Conservation (phyloP, 1,140 invertebrate genomes). For the Schlechtendalia chinensis region DNA sequence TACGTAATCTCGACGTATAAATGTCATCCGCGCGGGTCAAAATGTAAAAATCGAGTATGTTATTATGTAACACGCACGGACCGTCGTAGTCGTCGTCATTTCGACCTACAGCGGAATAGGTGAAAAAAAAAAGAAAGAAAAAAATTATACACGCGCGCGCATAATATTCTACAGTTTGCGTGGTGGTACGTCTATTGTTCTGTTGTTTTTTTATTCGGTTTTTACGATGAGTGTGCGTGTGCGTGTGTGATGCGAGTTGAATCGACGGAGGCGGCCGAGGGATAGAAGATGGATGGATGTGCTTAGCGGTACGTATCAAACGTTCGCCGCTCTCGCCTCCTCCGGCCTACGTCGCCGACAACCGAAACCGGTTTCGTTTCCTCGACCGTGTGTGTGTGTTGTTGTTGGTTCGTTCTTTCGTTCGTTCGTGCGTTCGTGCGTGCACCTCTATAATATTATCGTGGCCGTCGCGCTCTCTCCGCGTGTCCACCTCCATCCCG, state of each 20-base stretch:
- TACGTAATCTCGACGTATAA: not conserved
- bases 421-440: not conserved
- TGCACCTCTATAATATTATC: not conserved
- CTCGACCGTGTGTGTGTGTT: constrained; percentile 17
- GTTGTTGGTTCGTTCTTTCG: not conserved
- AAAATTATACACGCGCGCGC: not conserved
- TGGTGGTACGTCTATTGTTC: not conserved
- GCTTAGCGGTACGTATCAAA: constrained; percentile 43
- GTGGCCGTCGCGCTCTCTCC: not conserved
- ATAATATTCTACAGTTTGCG: constrained; percentile 23
- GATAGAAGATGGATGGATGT: constrained; percentile 40
- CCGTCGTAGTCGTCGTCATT: not conserved
- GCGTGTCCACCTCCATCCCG: too few relatives aligned
- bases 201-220: constrained; percentile 37
- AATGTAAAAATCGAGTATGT: too few relatives aligned
- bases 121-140: not conserved
- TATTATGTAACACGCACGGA: too few relatives aligned
- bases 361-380: constrained; percentile 49
- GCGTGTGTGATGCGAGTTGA: constrained; percentile 33
- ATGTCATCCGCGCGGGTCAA: not conserved
- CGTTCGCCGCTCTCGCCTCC: constrained; percentile 43
- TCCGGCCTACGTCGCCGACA: constrained; percentile 47
- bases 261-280: constrained; percentile 8
- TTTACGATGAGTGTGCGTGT: constrained; percentile 27
- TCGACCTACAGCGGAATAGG: not conserved